Evolutionary conservation across 2,888 invertebrate species (phyloP).

Genomic region (Aplocera efformata): DNA sequence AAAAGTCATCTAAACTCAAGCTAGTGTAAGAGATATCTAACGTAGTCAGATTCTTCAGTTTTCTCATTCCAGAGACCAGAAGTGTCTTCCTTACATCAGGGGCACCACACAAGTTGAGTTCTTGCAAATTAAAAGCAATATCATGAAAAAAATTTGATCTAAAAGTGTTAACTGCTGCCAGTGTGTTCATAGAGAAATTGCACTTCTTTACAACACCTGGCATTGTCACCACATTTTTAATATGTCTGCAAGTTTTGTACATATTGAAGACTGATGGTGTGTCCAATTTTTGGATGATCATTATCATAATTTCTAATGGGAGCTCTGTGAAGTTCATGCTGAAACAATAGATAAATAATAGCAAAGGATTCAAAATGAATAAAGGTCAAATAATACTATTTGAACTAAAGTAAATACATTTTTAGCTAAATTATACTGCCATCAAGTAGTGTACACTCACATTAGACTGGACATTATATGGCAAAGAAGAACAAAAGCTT

Average conservation of each 20-base stretch:
- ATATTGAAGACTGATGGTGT: constrained; percentile 41
- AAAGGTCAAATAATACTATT: no score
- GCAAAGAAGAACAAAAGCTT: no score
- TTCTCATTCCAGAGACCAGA: constrained; percentile 44
- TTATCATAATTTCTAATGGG: constrained; percentile 62
- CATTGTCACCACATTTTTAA: constrained; percentile 42
- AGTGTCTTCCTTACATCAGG: constrained; percentile 45
- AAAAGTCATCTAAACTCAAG: constrained; percentile 50
- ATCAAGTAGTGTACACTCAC: no score
- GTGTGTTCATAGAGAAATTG: constrained; percentile 43
- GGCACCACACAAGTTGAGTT: constrained; percentile 52
- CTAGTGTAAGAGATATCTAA: constrained; percentile 61
- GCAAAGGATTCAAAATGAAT: constrained; percentile 1
- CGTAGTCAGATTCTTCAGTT: constrained; percentile 44
- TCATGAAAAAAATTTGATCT: constrained; percentile 47
- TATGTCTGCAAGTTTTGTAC: constrained; percentile 41
- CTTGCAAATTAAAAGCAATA: constrained; percentile 44
- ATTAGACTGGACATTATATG: no score
- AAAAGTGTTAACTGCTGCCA: constrained; percentile 49
- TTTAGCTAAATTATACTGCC: no score
- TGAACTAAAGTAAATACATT: no score
- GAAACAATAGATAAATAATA: constrained; percentile 5
- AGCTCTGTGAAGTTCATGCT: constrained; percentile 38
- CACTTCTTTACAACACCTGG: constrained; percentile 44
- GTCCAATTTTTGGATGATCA: constrained; percentile 53